A percentile compares a stretch with the other conserved stretches of the same genome.
Conservation (phyloP, 1,140 invertebrate genomes). For the Zaprionus kolodkinae region DNA sequence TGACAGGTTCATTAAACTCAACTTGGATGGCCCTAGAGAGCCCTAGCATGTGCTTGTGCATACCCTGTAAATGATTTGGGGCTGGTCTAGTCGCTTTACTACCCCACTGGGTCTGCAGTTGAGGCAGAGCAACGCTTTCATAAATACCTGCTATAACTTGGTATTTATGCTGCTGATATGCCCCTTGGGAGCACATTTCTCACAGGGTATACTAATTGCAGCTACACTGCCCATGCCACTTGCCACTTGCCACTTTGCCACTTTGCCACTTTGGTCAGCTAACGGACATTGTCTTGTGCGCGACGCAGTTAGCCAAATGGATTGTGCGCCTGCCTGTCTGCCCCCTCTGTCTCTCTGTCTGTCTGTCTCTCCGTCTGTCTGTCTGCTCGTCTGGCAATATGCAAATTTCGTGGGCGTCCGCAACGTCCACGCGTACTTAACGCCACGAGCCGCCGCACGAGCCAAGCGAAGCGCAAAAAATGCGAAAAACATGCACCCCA, state of each 20-base stretch:
- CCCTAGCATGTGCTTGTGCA: background rate
- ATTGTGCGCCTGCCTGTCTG: constrained; percentile 47
- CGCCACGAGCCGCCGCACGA: constrained; percentile 66
- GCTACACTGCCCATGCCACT: background rate
- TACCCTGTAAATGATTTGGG: background rate
- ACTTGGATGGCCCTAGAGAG: background rate
- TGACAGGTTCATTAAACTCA: constrained; percentile 5
- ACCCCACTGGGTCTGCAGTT: too few species aligned
- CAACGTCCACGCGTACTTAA: constrained; percentile 61
- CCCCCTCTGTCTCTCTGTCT: constrained; percentile 38
- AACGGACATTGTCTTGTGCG: constrained; percentile 1
- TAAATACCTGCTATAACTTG: too few species aligned
- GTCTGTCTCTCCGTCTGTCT: constrained; percentile 42
- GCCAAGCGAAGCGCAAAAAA: constrained; percentile 76
- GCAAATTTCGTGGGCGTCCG: constrained; percentile 52
- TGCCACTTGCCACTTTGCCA: background rate
- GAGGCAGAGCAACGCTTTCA: too few species aligned
- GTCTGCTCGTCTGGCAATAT: constrained; percentile 50
- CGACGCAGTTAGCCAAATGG: constrained; percentile 37
- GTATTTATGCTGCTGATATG: background rate
- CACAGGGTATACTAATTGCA: background rate
- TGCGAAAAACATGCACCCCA: constrained; percentile 73
- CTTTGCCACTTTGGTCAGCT: background rate
- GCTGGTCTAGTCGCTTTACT: too few species aligned
- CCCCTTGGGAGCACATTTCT: background rate